Conservation (phyloP, 2,797 vertebrate species). For the Muscicapa striata region DNA sequence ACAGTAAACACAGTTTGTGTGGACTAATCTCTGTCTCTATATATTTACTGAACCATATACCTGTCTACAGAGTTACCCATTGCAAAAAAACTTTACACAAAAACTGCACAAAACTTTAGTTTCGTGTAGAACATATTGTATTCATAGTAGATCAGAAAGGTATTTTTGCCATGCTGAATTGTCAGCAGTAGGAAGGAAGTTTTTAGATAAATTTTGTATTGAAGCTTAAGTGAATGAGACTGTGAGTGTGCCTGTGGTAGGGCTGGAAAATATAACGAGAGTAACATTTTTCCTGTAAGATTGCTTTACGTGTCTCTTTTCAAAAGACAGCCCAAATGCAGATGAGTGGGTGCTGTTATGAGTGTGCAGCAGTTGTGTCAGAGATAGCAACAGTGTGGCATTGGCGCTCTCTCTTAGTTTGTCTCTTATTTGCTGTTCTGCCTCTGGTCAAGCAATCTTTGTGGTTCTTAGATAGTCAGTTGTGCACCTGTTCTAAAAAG, state of each 20-base stretch:
- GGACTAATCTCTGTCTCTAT: accelerated
- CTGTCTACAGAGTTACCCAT: not conserved
- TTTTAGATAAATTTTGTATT: not conserved
- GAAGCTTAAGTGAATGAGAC: not conserved
- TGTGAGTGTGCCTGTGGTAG: not conserved
- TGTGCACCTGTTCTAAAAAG: not conserved
- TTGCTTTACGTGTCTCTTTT: not conserved
- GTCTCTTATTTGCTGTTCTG: not conserved
- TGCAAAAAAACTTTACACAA: not conserved
- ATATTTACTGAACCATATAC: not conserved
- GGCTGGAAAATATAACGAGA: not conserved
- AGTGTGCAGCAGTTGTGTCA: not conserved
- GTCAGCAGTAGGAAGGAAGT: not conserved
- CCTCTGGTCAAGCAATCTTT: not conserved
- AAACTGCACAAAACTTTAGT: not conserved
- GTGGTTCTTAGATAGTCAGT: not conserved
- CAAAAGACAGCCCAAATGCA: not conserved
- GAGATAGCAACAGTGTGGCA: accelerated
- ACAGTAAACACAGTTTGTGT: not conserved
- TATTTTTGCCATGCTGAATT: not conserved
- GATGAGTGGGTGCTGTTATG: not conserved
- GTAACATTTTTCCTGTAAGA: not conserved
- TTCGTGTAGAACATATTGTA: not conserved
- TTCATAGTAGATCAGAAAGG: not conserved
- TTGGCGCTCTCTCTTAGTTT: not conserved